Conservation (phyloP, 2,888 invertebrate genomes). For the Meteorus colon region DNA sequence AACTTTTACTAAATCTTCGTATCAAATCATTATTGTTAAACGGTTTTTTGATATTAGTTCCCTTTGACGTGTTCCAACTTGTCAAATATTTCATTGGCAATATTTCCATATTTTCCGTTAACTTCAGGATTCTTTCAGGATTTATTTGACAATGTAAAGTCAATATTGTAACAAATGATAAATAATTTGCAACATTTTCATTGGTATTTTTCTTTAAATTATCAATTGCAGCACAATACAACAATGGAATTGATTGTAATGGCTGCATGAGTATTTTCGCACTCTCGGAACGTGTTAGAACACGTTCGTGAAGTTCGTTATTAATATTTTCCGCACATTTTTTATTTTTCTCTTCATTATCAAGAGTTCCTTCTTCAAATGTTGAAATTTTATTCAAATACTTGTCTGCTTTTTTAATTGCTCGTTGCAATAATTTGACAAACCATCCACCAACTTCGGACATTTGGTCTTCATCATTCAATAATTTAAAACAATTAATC, state of each 20-base stretch:
- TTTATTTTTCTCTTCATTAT: conserved; percentile 48
- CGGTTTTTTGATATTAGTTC: conserved; percentile 68
- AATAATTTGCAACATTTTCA: conserved; percentile 50
- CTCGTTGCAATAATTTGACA: conserved; percentile 56
- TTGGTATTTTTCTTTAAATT: conserved; percentile 69
- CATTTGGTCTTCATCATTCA: conserved; percentile 57
- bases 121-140: conserved; percentile 74
- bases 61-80: conserved; percentile 73
- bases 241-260: conserved; percentile 59
- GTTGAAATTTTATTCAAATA: conserved; percentile 59
- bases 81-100: conserved; percentile 74
- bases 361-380: conserved; percentile 55
- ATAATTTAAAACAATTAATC: conserved; percentile 74
- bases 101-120: conserved; percentile 74
- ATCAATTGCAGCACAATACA: conserved; percentile 68
- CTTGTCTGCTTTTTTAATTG: conserved; percentile 58
- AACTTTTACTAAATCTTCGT: conserved; percentile 72
- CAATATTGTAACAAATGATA: conserved; percentile 73
- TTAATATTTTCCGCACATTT: conserved; percentile 57
- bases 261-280: conserved; percentile 51
- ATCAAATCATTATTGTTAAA: conserved; percentile 68
- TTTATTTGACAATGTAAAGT: conserved; percentile 78
- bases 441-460: conserved; percentile 61
- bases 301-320: conserved; percentile 51
- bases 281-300: conserved; percentile 35